Base-by-base conservation (phyloP, 1,140 invertebrate species). In the Euura saliciscinereae region DNA sequence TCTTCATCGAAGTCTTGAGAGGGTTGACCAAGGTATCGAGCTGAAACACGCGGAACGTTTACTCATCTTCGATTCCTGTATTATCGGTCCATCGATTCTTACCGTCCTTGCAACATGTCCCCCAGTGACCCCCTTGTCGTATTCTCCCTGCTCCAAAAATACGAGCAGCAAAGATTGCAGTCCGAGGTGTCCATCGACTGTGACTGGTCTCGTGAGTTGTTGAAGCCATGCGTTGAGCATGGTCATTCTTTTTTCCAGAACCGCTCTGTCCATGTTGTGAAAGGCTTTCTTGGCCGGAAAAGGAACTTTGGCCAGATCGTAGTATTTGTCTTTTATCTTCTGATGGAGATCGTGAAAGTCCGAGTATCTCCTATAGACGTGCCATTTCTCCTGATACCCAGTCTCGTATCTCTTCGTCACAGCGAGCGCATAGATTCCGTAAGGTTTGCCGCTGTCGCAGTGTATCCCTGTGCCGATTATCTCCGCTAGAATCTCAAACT, bases 241-340 rank as follows among this genome's bases (percentile, higher is more conserved):
- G 71, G 92, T 89, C 89, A 95, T 96, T 45, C 97, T 88, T 78
- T 92, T 93, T 83, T 98, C 96, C 65, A 99, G 83, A 65, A 98
- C 96, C 6, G 92, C 88, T 66, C 95, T 88, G 71, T 96, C 96
- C 83, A 96, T 95, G 83, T 98, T 98, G 77, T 98, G 96, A 81
- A 98, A 96, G 13, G 97, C 93, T 80, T 97, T 97, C 85, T 99
- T 99, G 0, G 93, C 95, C 10, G 97, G 97, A 81, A 99, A 97
- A 43, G 92, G 89, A 43, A 98, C 86, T 78, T 93, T 94, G 4
- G 90, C 89, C 3, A 98, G 83, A 83, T 95, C 93, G 68, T 93
- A 92, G 90, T 93, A 98, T 91, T 92, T 93, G 65, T 93, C 92
- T 84, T 91, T 92, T 79, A 97, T 91, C 87, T 94, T 92, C 78